These are phyloP conservation scores for Hypomecis atomaria DNA, from an alignment of 2,888 invertebrate genomes.

Conservation along the genomic window DNA sequence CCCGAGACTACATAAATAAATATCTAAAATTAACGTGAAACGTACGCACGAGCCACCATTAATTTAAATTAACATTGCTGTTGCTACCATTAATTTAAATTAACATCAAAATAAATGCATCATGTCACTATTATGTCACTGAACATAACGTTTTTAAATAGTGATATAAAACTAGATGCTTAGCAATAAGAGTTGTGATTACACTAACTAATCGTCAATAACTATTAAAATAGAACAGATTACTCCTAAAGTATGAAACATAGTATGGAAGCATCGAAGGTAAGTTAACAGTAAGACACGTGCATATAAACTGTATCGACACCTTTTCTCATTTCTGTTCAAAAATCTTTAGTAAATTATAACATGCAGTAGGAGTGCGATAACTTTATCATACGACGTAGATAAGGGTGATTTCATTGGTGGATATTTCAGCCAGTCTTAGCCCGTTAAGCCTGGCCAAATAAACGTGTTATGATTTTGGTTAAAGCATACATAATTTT, in stretches of 20 bases:
- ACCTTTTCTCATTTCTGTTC: neutral
- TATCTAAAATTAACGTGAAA: constrained; percentile 76
- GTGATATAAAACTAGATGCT: constrained; percentile 76
- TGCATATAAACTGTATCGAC: constrained; percentile 17
- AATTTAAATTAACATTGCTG: constrained; percentile 82
- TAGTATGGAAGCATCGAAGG: constrained; percentile 69
- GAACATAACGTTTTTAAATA: constrained; percentile 75
- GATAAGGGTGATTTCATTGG: neutral
- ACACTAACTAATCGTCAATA: constrained; percentile 78
- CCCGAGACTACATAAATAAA: constrained; percentile 73
- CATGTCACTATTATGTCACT: constrained; percentile 82
- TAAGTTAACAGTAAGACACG: constrained; percentile 22
- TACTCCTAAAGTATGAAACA: constrained; percentile 67
- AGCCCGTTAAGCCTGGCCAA: neutral
- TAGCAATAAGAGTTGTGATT: constrained; percentile 78
- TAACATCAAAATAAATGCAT: constrained; percentile 84
- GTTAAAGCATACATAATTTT: neutral
- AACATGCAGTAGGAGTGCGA: neutral
- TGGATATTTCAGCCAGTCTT: neutral
- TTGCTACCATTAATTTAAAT: constrained; percentile 83
- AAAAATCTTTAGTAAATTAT: neutral
- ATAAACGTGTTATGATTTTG: neutral
- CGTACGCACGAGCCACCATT: constrained; percentile 80
- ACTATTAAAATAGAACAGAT: constrained; percentile 64
- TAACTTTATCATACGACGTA: neutral